phyloP scores from a whole-genome alignment of 2,888 invertebrate species.

The Rugalucina vietnamica region DNA sequence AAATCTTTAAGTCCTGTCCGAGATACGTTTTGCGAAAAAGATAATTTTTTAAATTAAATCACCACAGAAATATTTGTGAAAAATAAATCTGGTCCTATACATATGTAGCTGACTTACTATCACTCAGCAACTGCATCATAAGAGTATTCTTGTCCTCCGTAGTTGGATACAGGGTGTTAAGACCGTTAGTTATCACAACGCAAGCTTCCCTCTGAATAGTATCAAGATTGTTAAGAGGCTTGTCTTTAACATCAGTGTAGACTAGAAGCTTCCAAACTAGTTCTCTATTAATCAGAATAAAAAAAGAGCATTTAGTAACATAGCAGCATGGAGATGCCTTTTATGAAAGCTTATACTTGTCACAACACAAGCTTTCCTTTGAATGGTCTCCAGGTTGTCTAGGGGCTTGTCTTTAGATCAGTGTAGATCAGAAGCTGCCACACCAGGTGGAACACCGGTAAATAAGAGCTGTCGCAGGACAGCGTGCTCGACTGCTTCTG shows the following conservation, averaged over 20 bases:
- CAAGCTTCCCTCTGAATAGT: conserved; percentile 77
- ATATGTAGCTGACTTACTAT: conserved; percentile 66
- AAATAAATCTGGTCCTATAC: no score
- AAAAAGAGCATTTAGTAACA: no score
- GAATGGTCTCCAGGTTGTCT: conserved; percentile 50
- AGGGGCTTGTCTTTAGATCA: conserved; percentile 10
- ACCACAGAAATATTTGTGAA: no score
- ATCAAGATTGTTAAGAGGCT: conserved; percentile 3
- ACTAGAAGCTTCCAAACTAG: conserved; percentile 75
- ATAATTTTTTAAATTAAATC: no score
- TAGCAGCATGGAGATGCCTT: no score
- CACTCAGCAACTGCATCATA: conserved; percentile 76
- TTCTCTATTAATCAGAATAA: no score
- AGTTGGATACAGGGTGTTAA: conserved; percentile 76
- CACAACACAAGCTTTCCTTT: conserved; percentile 78
- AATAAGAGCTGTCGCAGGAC: no score
- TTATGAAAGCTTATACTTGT: no score
- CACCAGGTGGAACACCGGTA: no score
- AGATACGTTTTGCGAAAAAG: no score
- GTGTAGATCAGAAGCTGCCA: conserved; percentile 71
- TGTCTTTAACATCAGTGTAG: conserved; percentile 14
- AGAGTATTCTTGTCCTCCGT: conserved; percentile 72
- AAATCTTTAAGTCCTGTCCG: no score
- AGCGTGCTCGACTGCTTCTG: no score
- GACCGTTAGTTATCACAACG: conserved; percentile 76